Evolutionary conservation across 1,140 invertebrate genomes (phyloP).

Genomic region (Saccostrea cuccullata): DNA sequence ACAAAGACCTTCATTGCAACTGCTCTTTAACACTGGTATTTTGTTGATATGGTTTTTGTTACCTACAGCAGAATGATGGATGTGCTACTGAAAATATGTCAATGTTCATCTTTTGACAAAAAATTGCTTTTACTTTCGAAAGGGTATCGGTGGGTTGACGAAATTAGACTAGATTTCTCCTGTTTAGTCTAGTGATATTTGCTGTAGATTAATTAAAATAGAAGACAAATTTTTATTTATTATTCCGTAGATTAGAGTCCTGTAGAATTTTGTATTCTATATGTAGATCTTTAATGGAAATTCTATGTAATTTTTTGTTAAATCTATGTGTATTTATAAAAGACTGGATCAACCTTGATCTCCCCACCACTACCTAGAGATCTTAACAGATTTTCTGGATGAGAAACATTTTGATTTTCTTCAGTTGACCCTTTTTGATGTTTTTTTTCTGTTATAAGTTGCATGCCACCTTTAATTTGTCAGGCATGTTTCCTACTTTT

Average conservation of each 20-base stretch:
- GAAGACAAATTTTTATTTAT: not conserved
- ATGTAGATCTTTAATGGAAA: not conserved
- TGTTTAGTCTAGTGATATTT: slow-evolving; percentile 10
- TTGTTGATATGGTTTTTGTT: slow-evolving; percentile 31
- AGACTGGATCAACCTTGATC: not conserved
- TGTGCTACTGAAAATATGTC: slow-evolving; percentile 10
- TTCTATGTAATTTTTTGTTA: not conserved
- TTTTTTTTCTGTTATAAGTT: not conserved
- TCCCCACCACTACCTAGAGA: slow-evolving; percentile 27
- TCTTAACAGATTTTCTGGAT: not conserved
- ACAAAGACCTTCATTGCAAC: slow-evolving; percentile 35
- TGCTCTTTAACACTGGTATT: slow-evolving; percentile 32
- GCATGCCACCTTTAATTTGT: not conserved
- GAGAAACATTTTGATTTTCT: not conserved
- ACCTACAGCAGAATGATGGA: slow-evolving; percentile 20
- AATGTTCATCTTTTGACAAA: slow-evolving; percentile 17
- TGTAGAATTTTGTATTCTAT: not conserved
- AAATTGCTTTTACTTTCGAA: not conserved
- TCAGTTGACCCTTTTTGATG: not conserved
- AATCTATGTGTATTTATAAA: not conserved
- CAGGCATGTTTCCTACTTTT: slow-evolving; percentile 1
- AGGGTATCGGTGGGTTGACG: slow-evolving; percentile 42
- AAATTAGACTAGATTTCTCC: slow-evolving; percentile 6
- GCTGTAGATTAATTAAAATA: not conserved
- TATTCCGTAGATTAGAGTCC: slow-evolving; percentile 6